Conservation (phyloP, 2,797 vertebrate genomes). For the Moxostoma hubbsi region DNA sequence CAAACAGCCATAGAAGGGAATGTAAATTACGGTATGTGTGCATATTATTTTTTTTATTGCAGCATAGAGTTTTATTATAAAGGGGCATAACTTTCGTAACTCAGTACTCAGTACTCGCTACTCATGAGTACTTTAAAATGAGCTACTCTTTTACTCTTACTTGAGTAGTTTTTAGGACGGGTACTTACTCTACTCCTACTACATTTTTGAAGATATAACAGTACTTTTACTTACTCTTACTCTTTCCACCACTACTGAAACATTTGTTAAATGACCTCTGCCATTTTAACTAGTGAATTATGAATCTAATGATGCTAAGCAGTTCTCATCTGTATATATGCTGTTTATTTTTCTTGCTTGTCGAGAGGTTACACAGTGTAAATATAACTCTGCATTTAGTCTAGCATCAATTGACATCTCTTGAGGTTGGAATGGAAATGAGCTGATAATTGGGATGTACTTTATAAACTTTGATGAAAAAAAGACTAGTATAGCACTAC, state of each 20-base stretch:
- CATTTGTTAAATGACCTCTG: slow-evolving; percentile 42
- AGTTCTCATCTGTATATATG: slow-evolving; percentile 24
- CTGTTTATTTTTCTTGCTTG: neutral
- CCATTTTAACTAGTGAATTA: slow-evolving; percentile 51
- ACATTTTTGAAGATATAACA: no score
- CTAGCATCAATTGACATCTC: slow-evolving; percentile 15
- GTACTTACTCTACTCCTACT: no score
- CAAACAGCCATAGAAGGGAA: no score
- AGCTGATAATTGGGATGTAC: neutral
- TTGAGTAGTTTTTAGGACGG: no score
- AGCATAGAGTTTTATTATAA: no score
- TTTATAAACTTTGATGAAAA: slow-evolving; percentile 6
- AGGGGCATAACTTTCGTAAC: no score
- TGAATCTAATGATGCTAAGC: slow-evolving; percentile 51
- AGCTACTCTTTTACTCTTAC: no score
- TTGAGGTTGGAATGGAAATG: slow-evolving; percentile 3
- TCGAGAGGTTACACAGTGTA: slow-evolving; percentile 3
- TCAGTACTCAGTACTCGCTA: no score
- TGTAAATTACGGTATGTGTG: no score
- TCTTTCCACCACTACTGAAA: neutral
- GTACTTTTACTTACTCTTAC: no score
- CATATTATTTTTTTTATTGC: no score
- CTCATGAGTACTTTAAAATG: no score
- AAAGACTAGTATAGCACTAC: neutral
- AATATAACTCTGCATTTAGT: neutral